These are phyloP conservation scores for Sebastes nivosus DNA, from an alignment of 2,797 vertebrate species.

Conservation along the genomic window DNA sequence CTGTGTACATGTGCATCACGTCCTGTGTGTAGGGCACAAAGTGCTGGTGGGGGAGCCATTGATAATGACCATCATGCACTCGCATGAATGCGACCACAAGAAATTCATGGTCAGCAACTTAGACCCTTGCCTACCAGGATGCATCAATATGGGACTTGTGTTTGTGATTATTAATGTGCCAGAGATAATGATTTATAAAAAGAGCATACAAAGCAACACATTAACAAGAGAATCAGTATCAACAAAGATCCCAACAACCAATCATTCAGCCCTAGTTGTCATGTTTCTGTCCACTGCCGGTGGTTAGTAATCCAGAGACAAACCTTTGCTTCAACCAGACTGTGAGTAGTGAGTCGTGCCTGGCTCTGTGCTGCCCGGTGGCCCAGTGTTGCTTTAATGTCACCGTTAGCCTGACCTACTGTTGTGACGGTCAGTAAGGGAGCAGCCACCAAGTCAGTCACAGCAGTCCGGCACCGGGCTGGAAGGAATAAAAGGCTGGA, in stretches of 20 bases:
- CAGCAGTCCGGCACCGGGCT: background rate
- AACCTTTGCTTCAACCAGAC: background rate
- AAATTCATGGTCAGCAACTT: background rate
- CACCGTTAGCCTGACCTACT: constrained; percentile 7
- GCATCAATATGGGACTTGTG: background rate
- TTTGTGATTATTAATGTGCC: background rate
- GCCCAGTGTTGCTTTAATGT: constrained; percentile 9
- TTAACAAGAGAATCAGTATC: background rate
- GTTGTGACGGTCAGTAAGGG: constrained; percentile 5
- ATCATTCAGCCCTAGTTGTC: background rate
- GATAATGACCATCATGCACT: background rate
- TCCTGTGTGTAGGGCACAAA: background rate
- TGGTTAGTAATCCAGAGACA: background rate
- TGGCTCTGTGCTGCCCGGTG: background rate
- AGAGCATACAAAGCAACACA: background rate
- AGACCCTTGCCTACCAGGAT: background rate
- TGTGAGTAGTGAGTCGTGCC: background rate
- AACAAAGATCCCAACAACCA: background rate
- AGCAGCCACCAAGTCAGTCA: constrained; percentile 19
- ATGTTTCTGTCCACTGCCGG: background rate
- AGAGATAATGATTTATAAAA: background rate
- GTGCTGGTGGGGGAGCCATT: background rate
- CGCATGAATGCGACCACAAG: background rate
- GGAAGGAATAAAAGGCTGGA: background rate
- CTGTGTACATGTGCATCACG: background rate